Evolutionary conservation across 2,888 invertebrate genomes (phyloP).

Genomic region (Rhingia rostrata): DNA sequence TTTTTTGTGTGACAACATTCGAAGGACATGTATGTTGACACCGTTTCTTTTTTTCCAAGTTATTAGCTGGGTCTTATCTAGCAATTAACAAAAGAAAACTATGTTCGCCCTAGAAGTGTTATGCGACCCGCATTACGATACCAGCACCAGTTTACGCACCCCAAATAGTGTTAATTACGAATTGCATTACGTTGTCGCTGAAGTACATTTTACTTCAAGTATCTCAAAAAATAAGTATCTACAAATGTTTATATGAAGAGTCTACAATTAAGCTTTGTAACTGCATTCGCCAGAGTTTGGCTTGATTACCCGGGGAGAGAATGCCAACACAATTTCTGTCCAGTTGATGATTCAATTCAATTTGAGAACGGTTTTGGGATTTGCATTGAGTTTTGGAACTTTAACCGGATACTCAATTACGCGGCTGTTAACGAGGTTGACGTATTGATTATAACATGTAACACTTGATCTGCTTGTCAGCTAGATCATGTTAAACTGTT

Average conservation of each 20-base stretch:
- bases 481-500: slow-evolving; percentile 35
- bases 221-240: too few relatives aligned
- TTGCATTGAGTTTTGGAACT: slow-evolving; percentile 59
- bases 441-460: slow-evolving; percentile 51
- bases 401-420: slow-evolving; percentile 52
- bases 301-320: slow-evolving; percentile 24
- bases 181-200: slow-evolving; percentile 41
- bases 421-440: slow-evolving; percentile 54
- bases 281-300: background rate
- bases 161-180: slow-evolving; percentile 55
- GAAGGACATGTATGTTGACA: slow-evolving; percentile 60
- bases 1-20: slow-evolving; percentile 27
- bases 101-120: slow-evolving; percentile 26
- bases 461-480: slow-evolving; percentile 50
- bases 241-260: background rate
- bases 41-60: slow-evolving; percentile 1
- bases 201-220: background rate
- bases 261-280: slow-evolving; percentile 12
- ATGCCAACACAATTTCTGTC: slow-evolving; percentile 28
- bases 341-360: slow-evolving; percentile 54
- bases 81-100: slow-evolving; percentile 18
- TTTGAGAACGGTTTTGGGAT: slow-evolving; percentile 23
- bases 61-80: slow-evolving; percentile 29
- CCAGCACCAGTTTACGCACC: slow-evolving; percentile 28
- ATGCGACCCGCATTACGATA: slow-evolving; percentile 15